Conservation (phyloP, 2,797 vertebrate genomes). For the Trichosurus vulpecula region DNA sequence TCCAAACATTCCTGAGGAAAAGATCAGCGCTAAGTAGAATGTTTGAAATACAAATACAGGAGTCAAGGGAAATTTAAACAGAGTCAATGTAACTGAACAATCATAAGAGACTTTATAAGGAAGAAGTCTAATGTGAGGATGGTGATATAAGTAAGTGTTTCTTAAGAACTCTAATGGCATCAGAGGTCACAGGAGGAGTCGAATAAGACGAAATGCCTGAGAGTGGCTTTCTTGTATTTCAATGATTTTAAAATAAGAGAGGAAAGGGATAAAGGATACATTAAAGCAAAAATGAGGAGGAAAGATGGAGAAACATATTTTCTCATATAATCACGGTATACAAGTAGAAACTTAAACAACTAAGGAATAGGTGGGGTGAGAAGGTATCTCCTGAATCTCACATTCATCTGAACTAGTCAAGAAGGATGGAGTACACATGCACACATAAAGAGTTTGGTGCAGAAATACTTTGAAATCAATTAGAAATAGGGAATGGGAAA, state of each 20-base stretch:
- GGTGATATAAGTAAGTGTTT: background rate
- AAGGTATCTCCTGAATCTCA: background rate
- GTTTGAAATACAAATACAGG: no score
- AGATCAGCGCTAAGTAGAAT: background rate
- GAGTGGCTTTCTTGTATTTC: background rate
- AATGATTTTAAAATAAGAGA: background rate
- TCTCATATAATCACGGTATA: background rate
- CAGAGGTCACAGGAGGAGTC: background rate
- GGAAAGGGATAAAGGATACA: background rate
- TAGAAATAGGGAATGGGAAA: background rate
- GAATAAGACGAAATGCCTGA: background rate
- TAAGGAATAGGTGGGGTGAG: background rate
- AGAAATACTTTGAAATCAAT: background rate
- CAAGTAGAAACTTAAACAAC: background rate
- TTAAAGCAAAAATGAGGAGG: background rate
- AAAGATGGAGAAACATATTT: background rate
- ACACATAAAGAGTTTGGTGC: background rate
- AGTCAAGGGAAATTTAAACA: no score
- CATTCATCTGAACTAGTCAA: background rate
- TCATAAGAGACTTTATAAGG: no score
- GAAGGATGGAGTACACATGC: background rate
- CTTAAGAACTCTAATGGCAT: background rate
- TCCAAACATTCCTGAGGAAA: background rate
- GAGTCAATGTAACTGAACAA: no score
- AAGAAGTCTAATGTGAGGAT: no score